Evolutionary conservation across 2,113 vertebrate genomes (phyloP), one percentile per base, ranked within the genome.

Genomic region (Vulpes vulpes): DNA sequence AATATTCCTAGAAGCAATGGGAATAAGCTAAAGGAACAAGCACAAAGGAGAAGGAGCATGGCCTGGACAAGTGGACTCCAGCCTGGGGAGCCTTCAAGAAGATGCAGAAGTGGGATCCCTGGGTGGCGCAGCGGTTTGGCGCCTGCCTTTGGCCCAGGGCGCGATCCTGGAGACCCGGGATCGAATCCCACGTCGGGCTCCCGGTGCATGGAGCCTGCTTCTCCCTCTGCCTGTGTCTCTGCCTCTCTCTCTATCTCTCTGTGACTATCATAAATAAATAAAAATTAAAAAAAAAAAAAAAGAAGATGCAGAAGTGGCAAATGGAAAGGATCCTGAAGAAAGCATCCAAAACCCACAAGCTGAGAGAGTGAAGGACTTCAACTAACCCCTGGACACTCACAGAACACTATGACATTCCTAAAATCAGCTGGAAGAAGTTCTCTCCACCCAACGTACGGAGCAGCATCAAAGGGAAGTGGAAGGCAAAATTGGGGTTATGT

Each of bases 351-450:
- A 99, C 99, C 9, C 99, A 99, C 95, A 99, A 99, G 94, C 99
- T 43, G 43, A 99, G 97, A 99, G 99, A 97, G 99, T 99, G 9
- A 99, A 99, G 99, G 99, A 99, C 97, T 99, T 99, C 97, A 99
- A 99, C 98, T 98, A 99, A 27, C 99, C 99, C 98, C 97, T 99
- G 99, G 99, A 99, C 76, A 99, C 99, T 99, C 95, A 99, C 99
- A 0, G 99, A 99, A 97, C 99, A 99, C 98, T 99, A 99, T 0
- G 99, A 99, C 97, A 99, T 99, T 97, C 99, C 99, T 15, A 99
- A 99, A 99, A 99, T 99, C 99, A 99, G 99, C 99, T 99, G 99
- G 99, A 99, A 99, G 0, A 99, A 99, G 98, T 99, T 43, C 23
- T 5, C 49, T 32, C 14, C 1, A 35, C 1, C 3, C 5, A 14